Percentiles rank a stretch among this genome's conserved stretches.
These are phyloP conservation scores for Tipula vernalis DNA, from an alignment of 2,888 invertebrate genomes.

Conservation along the genomic window DNA sequence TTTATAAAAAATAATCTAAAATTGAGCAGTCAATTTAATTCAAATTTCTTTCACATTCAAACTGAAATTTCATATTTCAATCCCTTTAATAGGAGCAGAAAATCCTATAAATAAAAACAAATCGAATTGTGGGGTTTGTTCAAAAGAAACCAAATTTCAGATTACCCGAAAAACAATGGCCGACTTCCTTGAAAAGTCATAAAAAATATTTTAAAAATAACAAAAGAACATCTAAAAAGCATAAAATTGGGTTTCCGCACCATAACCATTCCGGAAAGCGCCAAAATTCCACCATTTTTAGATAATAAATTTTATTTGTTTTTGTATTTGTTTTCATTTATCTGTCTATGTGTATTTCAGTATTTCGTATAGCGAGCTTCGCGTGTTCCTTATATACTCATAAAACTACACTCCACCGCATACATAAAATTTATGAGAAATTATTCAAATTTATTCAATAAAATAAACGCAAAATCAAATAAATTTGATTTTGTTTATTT, in stretches of 20 bases:
- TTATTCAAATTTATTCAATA: not conserved
- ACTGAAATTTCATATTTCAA: no score
- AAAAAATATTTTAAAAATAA: not conserved
- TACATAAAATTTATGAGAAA: not conserved
- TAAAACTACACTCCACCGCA: not conserved
- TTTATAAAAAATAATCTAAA: no score
- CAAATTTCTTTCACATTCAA: no score
- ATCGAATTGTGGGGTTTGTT: no score
- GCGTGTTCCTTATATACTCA: not conserved
- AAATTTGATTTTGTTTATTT: not conserved
- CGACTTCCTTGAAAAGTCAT: not conserved
- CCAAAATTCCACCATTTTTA: not conserved
- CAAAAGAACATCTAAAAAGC: not conserved
- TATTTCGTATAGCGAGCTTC: not conserved
- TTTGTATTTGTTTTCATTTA: not conserved
- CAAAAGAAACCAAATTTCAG: no score
- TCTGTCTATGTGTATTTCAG: not conserved
- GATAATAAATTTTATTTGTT: not conserved
- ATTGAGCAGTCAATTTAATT: no score
- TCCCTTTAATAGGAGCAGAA: no score
- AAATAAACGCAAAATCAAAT: not conserved
- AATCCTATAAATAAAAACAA: no score
- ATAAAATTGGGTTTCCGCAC: not conserved
- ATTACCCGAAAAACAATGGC: no score
- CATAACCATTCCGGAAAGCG: not conserved